Evolutionary conservation across 1,140 invertebrate genomes (phyloP), one percentile per base, ranked within the genome.

Genomic region (Pantala flavescens): DNA sequence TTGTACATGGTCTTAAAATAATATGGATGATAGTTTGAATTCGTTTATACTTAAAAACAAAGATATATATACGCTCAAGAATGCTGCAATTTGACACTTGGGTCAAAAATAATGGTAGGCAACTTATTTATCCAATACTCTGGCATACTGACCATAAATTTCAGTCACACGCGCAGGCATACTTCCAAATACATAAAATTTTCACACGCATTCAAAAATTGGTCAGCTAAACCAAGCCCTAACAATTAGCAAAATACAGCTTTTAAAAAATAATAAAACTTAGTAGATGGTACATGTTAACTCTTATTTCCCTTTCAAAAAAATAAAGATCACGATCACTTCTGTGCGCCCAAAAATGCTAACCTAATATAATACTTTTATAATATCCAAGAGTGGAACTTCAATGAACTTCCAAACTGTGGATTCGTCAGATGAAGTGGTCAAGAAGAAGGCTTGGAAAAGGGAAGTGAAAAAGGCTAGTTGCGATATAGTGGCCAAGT

Each of bases 311-410:
- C 49, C 49, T 63, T 63, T 63, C 49, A 63, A 63, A 63, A 36
- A 36, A 63, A 63, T 63, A 63, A 63, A 63, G 49, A 63, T 63
- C 49, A 63, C 49, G 49, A 63, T 21, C 49, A 63, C 49, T 63
- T 63, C 49, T 63, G 49, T 63, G 49, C 49, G 49, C 49, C 49
- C 49, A 63, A 63, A 63, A 63, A 63, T 63, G 49, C 49, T 63
- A 63, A 63, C 49, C 49, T 63, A 63, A 63, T 63, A 63, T 63
- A 63, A 63, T 63, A 63, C 49, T 63, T 63, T 63, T 63, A 63
- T 36, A 36, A 63, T 5, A 63, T 63, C 49, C 49, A 63, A 63
- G 49, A 63, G 49, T 63, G n/a, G 49, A 63, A 63, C 49, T 63
- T 63, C 49, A 63, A 63, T 63, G 49, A 63, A 63, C 49, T 19